A percentile compares a stretch with the other conserved stretches of the same genome.
Conservation (phyloP, 2,113 vertebrate species). For the Stictonetta naevosa region DNA sequence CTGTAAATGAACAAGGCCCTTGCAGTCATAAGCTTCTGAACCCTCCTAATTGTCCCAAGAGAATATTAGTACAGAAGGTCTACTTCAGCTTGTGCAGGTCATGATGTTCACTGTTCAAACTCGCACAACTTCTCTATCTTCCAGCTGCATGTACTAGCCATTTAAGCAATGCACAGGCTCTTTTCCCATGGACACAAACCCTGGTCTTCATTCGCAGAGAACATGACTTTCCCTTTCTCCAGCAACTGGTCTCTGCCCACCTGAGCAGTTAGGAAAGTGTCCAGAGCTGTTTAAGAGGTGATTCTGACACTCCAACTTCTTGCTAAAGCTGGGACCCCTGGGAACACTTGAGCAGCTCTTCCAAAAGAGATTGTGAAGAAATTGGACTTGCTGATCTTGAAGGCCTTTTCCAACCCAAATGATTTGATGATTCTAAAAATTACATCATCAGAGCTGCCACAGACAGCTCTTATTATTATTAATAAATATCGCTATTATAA, state of each 20-base stretch:
- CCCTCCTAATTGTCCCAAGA: fast-evolving
- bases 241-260: neutral
- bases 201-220: neutral
- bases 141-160: neutral
- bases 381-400: neutral
- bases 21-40: neutral
- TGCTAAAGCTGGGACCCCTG: neutral
- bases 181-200: neutral
- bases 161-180: neutral
- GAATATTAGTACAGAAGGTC: neutral
- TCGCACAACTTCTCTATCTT: neutral
- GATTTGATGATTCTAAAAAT: neutral
- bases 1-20: neutral
- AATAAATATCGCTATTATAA: too few species aligned
- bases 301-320: neutral
- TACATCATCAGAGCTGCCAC: neutral
- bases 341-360: fast-evolving
- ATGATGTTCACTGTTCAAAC: neutral
- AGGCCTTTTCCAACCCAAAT: neutral
- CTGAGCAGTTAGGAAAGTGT: neutral
- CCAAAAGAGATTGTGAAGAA: neutral
- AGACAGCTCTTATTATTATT: too few species aligned
- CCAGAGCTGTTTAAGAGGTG: neutral
- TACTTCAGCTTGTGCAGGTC: neutral
- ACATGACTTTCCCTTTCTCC: neutral